Evolutionary conservation across 1,140 invertebrate genomes (phyloP), one percentile per base, ranked within the genome.

Genomic region (Mizuhopecten yessoensis): DNA sequence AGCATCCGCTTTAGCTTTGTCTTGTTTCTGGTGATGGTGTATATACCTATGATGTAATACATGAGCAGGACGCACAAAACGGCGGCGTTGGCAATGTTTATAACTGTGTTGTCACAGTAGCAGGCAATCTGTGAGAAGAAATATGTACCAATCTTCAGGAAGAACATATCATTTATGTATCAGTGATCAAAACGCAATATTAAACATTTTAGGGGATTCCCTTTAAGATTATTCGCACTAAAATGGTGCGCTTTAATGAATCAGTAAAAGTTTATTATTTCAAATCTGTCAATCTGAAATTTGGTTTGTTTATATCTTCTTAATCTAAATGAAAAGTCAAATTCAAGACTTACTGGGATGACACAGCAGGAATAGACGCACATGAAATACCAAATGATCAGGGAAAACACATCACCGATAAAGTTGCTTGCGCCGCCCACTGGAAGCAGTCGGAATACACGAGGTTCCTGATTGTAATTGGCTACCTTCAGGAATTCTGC

Each of bases 301-400:
- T n/a, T n/a, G n/a, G n/a, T n/a, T n/a, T n/a, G n/a, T n/a, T n/a
- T n/a, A n/a, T n/a, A n/a, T n/a, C n/a, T n/a, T n/a, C n/a, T n/a
- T n/a, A n/a, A n/a, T n/a, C n/a, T n/a, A n/a, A n/a, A n/a, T n/a
- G n/a, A n/a, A n/a, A n/a, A n/a, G 5, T 39, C 13, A 39, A 7
- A 39, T 39, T 13, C 36, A 39, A 13, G 34, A 92, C 91, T 88
- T 34, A 92, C 91, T n/a, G 89, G 91, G 15, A 92, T 92, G 20
- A 86, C 29, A 36, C 34, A 39, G 42, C 86, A 34, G 11, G 87
- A 49, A 86, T 89, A 92, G 75, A 92, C 88, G 15, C 90, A 86
- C 39, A 92, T 15, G 33, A 92, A 89, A 34, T 92, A 92, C 91
- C 91, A 92, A 34, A 45, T 89, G 34, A 92, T 20, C 1, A 92